Evolutionary conservation across 2,888 invertebrate species (phyloP).

Genomic region (Drosophila barbarae): DNA sequence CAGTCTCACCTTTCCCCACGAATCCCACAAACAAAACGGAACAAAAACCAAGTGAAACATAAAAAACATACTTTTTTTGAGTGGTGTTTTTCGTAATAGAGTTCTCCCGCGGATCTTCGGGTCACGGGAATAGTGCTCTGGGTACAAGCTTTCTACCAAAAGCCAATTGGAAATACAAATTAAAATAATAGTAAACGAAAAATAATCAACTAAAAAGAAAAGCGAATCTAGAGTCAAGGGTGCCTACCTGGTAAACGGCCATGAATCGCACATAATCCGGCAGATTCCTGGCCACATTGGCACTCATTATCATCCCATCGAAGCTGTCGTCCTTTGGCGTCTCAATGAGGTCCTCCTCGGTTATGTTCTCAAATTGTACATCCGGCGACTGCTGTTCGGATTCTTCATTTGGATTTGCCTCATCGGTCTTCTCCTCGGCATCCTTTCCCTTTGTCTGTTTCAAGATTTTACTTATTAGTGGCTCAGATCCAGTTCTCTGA

Average conservation of each 20-base stretch:
- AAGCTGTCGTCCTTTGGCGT: conserved; percentile 58
- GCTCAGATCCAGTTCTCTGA: no score
- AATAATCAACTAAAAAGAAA: conserved; percentile 17
- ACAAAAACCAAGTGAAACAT: conserved; percentile 6
- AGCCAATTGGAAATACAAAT: conserved; percentile 48
- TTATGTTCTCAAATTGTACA: conserved; percentile 50
- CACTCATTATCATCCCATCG: conserved; percentile 77
- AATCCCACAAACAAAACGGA: neutral
- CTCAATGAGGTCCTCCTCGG: conserved; percentile 45
- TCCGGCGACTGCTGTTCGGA: conserved; percentile 48
- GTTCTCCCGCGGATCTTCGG: conserved; percentile 45
- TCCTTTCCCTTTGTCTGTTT: conserved; percentile 25
- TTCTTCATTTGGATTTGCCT: conserved; percentile 33
- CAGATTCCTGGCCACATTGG: conserved; percentile 76
- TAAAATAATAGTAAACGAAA: conserved; percentile 32
- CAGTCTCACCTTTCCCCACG: neutral
- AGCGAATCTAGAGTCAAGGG: neutral
- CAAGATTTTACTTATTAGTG: neutral
- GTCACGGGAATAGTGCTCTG: conserved; percentile 75
- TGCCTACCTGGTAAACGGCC: conserved; percentile 78
- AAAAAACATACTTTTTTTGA: conserved; percentile 69
- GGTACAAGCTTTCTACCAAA: conserved; percentile 76
- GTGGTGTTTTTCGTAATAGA: conserved; percentile 27
- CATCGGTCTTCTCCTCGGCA: conserved; percentile 42
- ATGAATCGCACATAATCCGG: conserved; percentile 78